A percentile compares a stretch with the other conserved stretches of the same genome.
Conservation (phyloP, 1,140 invertebrate species). For the Araneus ventricosus region DNA sequence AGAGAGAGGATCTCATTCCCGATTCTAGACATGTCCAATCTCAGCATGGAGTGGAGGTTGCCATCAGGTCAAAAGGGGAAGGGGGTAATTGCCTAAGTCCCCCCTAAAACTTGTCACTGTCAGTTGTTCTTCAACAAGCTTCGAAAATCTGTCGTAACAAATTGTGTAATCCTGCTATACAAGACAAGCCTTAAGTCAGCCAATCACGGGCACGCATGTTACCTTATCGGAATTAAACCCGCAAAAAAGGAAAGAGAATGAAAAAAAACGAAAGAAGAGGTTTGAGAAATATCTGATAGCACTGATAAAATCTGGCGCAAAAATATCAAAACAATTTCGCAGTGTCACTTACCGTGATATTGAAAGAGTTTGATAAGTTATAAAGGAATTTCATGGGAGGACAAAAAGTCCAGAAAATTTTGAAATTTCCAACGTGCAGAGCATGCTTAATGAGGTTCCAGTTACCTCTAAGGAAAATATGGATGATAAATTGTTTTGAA, state of each 20-base stretch:
- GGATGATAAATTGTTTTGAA: too few species aligned
- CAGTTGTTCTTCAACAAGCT: background rate
- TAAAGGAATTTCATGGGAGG: background rate
- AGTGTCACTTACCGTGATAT: conserved; percentile 6
- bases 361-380: background rate
- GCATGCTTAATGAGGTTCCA: background rate
- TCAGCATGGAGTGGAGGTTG: background rate
- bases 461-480: too few species aligned
- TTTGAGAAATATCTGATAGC: background rate
- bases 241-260: background rate
- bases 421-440: background rate
- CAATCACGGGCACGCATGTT: background rate
- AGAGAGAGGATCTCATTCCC: background rate
- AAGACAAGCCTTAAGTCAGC: conserved; percentile 27
- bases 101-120: conserved; percentile 47
- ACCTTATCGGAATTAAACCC: conserved; percentile 15
- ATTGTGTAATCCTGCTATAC: conserved; percentile 43
- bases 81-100: background rate
- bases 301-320: background rate
- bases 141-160: conserved; percentile 60
- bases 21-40: conserved; percentile 20
- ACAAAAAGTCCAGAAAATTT: background rate
- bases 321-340: conserved; percentile 16
- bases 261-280: background rate
- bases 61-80: background rate